Conservation (phyloP, 2,888 invertebrate genomes). For the Orthosia gothica region DNA sequence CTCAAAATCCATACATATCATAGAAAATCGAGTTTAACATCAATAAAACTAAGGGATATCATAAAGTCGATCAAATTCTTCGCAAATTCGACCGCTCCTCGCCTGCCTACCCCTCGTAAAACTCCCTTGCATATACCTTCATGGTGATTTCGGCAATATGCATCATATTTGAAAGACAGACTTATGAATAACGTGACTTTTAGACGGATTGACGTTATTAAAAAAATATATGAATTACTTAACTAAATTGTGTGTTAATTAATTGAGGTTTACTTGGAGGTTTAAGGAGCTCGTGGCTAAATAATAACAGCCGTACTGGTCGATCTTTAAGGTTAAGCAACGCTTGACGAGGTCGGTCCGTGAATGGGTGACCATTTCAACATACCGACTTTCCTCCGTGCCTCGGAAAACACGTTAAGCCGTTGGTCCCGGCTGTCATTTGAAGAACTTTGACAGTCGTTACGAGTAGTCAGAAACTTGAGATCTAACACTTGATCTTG, state of each 20-base stretch:
- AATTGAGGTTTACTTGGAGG: background rate
- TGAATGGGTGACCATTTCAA: too few relatives aligned
- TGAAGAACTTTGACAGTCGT: too few relatives aligned
- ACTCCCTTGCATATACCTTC: conserved; percentile 27
- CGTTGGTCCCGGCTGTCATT: too few relatives aligned
- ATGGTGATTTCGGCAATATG: conserved; percentile 47
- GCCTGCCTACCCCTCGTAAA: conserved; percentile 79
- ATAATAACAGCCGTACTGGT: too few relatives aligned
- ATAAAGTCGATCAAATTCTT: conserved; percentile 87
- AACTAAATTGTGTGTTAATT: background rate
- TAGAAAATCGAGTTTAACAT: conserved; percentile 84
- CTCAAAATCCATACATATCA: conserved; percentile 83
- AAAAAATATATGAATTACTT: too few relatives aligned
- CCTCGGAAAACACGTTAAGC: too few relatives aligned
- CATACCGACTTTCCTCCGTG: too few relatives aligned
- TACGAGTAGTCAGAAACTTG: too few relatives aligned
- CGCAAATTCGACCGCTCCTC: conserved; percentile 83
- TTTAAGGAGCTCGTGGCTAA: too few relatives aligned
- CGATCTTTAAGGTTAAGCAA: too few relatives aligned
- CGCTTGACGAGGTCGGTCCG: too few relatives aligned
- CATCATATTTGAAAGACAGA: conserved; percentile 32
- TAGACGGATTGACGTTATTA: background rate
- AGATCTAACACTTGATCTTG: too few relatives aligned
- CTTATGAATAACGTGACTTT: background rate
- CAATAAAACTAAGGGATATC: conserved; percentile 86